These are phyloP conservation scores for Caenorhabditis parvicauda DNA, from an alignment of 2,888 invertebrate species.

Conservation along the genomic window DNA sequence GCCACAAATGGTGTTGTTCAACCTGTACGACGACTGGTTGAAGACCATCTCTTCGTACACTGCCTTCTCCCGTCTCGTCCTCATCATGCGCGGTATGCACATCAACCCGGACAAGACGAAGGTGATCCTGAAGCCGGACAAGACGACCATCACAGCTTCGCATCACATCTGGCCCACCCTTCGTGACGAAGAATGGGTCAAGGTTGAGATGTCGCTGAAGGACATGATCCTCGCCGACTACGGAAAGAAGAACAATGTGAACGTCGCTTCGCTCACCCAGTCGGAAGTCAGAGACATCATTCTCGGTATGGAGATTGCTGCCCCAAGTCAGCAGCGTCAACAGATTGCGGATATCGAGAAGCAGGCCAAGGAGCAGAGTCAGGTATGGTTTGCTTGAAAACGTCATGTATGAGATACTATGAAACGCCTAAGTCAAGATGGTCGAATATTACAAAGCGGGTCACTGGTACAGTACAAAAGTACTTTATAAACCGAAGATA, in stretches of 20 bases:
- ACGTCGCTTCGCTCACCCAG: slow-evolving; percentile 96
- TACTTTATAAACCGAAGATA: no score
- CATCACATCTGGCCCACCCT: slow-evolving; percentile 99
- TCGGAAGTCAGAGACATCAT: slow-evolving; percentile 97
- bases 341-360: slow-evolving; percentile 99
- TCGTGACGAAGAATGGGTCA: slow-evolving; percentile 98
- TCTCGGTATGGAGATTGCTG: slow-evolving; percentile 98
- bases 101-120: slow-evolving; percentile 99
- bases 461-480: no score
- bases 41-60: slow-evolving; percentile 99
- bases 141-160: slow-evolving; percentile 95
- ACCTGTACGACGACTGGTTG: slow-evolving; percentile 98
- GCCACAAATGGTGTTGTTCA: slow-evolving; percentile 99
- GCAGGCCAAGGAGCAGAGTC: slow-evolving; percentile 91
- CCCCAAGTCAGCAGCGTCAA: slow-evolving; percentile 95
- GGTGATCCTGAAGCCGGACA: slow-evolving; percentile 95
- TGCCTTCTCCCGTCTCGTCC: slow-evolving; percentile 91
- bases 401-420: no score
- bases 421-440: no score
- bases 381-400: slow-evolving; percentile 22
- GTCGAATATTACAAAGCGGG: no score
- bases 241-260: slow-evolving; percentile 99
- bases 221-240: slow-evolving; percentile 98
- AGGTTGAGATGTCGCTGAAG: slow-evolving; percentile 92
- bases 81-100: slow-evolving; percentile 92